Percentiles rank a stretch among this genome's conserved stretches.
These are phyloP conservation scores for Diarsia mendica DNA, from an alignment of 2,888 invertebrate genomes.

Conservation along the genomic window DNA sequence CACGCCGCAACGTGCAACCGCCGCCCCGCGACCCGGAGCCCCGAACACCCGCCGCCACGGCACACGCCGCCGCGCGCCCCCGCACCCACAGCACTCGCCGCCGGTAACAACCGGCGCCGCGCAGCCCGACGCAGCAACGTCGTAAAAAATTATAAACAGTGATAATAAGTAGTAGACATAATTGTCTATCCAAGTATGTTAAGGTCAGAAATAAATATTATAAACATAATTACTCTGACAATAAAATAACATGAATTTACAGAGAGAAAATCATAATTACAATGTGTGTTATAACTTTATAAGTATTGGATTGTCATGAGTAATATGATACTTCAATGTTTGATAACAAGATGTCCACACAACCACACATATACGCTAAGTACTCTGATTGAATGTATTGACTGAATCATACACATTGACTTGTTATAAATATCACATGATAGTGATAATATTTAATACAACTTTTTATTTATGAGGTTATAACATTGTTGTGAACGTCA, in stretches of 20 bases:
- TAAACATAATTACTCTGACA: background rate
- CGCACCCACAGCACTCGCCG: too few relatives aligned
- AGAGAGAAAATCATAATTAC: constrained; percentile 10
- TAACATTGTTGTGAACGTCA: constrained; percentile 4
- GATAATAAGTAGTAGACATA: background rate
- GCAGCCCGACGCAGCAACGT: too few relatives aligned
- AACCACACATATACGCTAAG: constrained; percentile 27
- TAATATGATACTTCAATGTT: constrained; percentile 39
- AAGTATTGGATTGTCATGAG: constrained; percentile 21
- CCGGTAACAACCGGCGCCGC: too few relatives aligned
- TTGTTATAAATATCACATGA: constrained; percentile 25
- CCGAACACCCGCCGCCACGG: too few relatives aligned
- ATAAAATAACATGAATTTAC: background rate
- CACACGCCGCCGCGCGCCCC: too few relatives aligned
- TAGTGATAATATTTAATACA: constrained; percentile 5
- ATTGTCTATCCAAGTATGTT: background rate
- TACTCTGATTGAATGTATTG: constrained; percentile 34
- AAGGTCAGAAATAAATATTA: constrained; percentile 2
- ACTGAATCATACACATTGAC: constrained; percentile 30
- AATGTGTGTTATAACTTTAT: constrained; percentile 13
- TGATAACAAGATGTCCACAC: constrained; percentile 45
- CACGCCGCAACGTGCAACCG: too few relatives aligned
- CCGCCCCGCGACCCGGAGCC: too few relatives aligned
- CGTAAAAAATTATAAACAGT: background rate
- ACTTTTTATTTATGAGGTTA: constrained; percentile 8